These are phyloP conservation scores for Heliconius hermathena DNA, from an alignment of 1,140 invertebrate genomes.

Conservation along the genomic window DNA sequence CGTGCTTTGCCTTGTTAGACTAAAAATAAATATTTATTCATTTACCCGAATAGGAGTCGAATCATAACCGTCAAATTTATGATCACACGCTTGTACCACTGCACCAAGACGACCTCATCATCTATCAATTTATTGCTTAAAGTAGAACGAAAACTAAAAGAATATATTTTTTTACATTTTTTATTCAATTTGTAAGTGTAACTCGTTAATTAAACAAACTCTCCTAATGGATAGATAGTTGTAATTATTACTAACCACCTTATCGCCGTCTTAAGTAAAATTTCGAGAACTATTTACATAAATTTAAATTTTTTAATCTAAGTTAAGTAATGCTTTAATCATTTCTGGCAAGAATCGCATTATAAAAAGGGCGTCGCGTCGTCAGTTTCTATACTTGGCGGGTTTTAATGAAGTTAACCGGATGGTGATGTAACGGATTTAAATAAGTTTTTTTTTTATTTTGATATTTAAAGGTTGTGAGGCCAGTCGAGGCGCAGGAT, in stretches of 20 bases:
- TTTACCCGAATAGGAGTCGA: too few relatives aligned
- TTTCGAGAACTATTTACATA: slow-evolving; percentile 20
- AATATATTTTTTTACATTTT: background rate
- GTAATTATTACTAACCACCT: slow-evolving; percentile 18
- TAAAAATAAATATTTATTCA: too few relatives aligned
- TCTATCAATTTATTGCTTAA: too few relatives aligned
- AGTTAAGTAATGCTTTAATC: slow-evolving; percentile 14
- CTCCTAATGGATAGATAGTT: background rate
- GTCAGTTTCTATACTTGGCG: slow-evolving; percentile 53
- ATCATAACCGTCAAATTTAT: too few relatives aligned
- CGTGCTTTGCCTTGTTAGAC: too few relatives aligned
- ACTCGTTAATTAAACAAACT: background rate
- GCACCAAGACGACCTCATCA: too few relatives aligned
- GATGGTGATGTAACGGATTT: slow-evolving; percentile 58
- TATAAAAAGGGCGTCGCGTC: slow-evolving; percentile 56
- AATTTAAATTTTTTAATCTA: slow-evolving; percentile 18
- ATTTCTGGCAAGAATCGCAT: slow-evolving; percentile 35
- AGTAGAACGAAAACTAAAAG: background rate
- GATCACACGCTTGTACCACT: too few relatives aligned
- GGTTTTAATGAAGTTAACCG: slow-evolving; percentile 71
- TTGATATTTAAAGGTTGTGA: background rate
- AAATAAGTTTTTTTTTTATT: slow-evolving; percentile 52
- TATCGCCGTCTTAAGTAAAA: slow-evolving; percentile 20
- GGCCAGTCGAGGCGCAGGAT: too few relatives aligned
- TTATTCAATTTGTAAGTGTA: slow-evolving; percentile 1